These are phyloP conservation scores for Parambassis ranga DNA, from an alignment of 2,797 vertebrate species.

Conservation along the genomic window DNA sequence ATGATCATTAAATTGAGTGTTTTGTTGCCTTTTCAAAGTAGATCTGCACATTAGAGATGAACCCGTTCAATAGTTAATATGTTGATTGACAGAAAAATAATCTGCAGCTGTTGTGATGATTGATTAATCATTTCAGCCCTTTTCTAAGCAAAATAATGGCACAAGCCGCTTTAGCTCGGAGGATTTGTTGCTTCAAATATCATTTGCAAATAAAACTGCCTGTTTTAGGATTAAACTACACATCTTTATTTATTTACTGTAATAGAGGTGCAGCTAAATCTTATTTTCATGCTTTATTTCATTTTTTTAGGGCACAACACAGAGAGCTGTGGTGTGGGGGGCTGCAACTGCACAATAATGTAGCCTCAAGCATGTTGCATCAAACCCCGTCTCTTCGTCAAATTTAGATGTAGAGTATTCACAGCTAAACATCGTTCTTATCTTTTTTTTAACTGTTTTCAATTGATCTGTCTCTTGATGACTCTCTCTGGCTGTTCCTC, in stretches of 20 bases:
- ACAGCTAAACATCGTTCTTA: not conserved
- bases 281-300: not conserved
- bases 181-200: not conserved
- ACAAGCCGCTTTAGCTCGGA: too few species aligned
- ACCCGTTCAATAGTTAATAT: too few species aligned
- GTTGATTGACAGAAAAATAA: not conserved
- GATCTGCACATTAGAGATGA: too few species aligned
- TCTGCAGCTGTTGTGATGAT: not conserved
- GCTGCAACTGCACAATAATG: slow-evolving; percentile 8
- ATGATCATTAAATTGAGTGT: too few species aligned
- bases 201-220: not conserved
- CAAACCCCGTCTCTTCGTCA: slow-evolving; percentile 2
- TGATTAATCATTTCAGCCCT: not conserved
- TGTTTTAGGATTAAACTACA: not conserved
- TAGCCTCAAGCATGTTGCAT: slow-evolving; percentile 4
- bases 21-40: too few species aligned
- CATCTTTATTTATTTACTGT: not conserved
- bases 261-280: not conserved
- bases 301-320: too few species aligned
- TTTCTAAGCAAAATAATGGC: not conserved
- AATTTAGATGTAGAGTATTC: slow-evolving; percentile 15
- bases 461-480: slow-evolving; percentile 23
- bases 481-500: not conserved
- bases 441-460: not conserved
- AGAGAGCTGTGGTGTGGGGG: slow-evolving; percentile 21